Evolutionary conservation across 2,888 invertebrate species (phyloP).

Genomic region (Andrena minutula): DNA sequence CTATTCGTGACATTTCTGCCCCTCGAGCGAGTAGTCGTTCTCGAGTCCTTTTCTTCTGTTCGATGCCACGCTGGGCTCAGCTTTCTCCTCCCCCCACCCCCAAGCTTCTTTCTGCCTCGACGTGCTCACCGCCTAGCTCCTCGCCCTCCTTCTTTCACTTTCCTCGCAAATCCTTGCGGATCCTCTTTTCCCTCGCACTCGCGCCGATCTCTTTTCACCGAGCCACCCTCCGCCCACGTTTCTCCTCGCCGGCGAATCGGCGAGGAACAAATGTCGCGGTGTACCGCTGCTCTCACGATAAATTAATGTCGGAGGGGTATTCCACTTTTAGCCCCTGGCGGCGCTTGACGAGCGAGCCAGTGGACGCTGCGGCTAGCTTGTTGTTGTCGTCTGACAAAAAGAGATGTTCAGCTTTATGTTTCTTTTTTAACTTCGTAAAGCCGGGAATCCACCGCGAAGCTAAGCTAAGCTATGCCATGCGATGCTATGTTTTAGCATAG

Average conservation of each 20-base stretch:
- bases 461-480: no score
- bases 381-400: no score
- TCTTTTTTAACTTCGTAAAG: no score
- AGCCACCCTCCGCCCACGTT: not conserved
- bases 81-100: slow-evolving; percentile 1
- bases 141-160: not conserved
- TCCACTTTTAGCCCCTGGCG: not conserved
- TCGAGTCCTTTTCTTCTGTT: slow-evolving; percentile 1
- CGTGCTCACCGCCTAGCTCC: not conserved
- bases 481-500: no score
- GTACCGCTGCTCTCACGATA: not conserved
- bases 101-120: not conserved
- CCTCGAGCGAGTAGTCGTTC: slow-evolving; percentile 13
- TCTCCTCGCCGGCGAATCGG: not conserved
- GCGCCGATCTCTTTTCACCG: not conserved
- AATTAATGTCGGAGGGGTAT: not conserved
- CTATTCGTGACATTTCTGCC: slow-evolving; percentile 39
- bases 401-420: no score
- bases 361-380: no score
- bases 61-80: not conserved
- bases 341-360: no score
- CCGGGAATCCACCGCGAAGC: no score
- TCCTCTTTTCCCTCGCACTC: not conserved
- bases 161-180: slow-evolving; percentile 7
- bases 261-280: slow-evolving; percentile 7